These are phyloP conservation scores for Yponomeuta cagnagella DNA, from an alignment of 2,888 invertebrate genomes.

Conservation along the genomic window DNA sequence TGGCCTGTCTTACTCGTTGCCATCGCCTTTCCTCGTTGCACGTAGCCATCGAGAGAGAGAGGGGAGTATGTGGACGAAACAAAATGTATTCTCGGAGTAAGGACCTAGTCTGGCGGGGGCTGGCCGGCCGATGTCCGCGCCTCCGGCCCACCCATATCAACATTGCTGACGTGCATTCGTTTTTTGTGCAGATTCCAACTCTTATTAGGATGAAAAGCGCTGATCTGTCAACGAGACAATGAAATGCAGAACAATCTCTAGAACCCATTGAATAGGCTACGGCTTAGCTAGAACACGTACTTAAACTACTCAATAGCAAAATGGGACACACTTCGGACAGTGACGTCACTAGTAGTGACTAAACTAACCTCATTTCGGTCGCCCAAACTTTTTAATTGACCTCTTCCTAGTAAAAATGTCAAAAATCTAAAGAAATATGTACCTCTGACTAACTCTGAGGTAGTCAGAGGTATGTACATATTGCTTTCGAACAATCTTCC, in stretches of 20 bases:
- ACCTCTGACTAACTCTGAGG: too few relatives aligned
- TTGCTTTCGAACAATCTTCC: too few relatives aligned
- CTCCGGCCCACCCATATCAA: constrained; percentile 9
- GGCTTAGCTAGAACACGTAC: too few relatives aligned
- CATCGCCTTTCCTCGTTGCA: not conserved
- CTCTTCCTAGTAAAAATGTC: too few relatives aligned
- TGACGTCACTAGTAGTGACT: too few relatives aligned
- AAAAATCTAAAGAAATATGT: too few relatives aligned
- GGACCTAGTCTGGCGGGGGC: constrained; percentile 18
- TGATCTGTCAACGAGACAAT: not conserved
- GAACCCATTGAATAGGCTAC: not conserved
- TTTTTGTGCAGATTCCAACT: not conserved
- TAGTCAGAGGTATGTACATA: too few relatives aligned
- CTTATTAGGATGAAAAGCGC: not conserved
- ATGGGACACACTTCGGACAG: too few relatives aligned
- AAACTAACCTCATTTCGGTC: too few relatives aligned
- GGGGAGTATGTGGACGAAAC: not conserved
- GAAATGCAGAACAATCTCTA: not conserved
- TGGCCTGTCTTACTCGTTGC: not conserved
- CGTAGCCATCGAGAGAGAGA: not conserved
- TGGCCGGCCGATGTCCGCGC: not conserved
- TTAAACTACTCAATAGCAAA: too few relatives aligned
- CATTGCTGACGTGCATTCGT: constrained; percentile 8
- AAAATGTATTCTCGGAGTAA: not conserved
- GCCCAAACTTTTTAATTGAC: too few relatives aligned